These are phyloP conservation scores for Polymixis lichenea DNA, from an alignment of 2,888 invertebrate genomes.

Conservation along the genomic window DNA sequence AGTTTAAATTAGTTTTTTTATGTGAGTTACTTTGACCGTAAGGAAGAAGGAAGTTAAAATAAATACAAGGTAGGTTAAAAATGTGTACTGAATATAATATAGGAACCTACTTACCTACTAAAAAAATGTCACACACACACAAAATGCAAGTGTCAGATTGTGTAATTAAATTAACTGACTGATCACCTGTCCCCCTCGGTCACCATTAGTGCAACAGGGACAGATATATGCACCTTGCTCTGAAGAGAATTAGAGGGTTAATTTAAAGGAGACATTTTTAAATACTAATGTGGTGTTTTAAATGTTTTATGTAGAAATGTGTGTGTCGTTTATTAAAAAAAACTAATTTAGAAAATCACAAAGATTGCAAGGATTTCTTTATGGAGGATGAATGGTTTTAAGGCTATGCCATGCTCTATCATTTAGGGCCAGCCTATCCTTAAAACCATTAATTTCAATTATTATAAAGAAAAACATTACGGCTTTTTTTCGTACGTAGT, in stretches of 20 bases:
- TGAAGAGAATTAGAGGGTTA: slow-evolving; percentile 57
- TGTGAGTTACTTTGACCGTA: no score
- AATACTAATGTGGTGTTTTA: slow-evolving; percentile 39
- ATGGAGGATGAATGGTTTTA: background rate
- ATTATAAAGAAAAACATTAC: background rate
- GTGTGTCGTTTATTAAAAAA: slow-evolving; percentile 27
- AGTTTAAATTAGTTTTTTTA: no score
- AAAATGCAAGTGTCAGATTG: slow-evolving; percentile 64
- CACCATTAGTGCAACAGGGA: slow-evolving; percentile 67
- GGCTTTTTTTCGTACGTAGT: background rate
- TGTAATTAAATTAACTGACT: slow-evolving; percentile 85
- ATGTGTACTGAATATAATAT: no score
- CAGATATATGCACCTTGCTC: slow-evolving; percentile 71
- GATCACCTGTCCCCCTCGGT: slow-evolving; percentile 77
- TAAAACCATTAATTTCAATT: background rate
- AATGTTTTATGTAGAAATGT: slow-evolving; percentile 29
- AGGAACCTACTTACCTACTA: background rate
- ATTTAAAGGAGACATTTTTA: slow-evolving; percentile 51
- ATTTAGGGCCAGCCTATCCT: background rate
- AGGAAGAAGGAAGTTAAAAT: no score
- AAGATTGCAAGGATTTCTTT: background rate
- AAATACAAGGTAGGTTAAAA: no score
- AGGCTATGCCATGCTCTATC: no score
- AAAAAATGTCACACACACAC: slow-evolving; percentile 1
- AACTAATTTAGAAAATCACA: background rate